phyloP scores from a whole-genome alignment of 2,888 invertebrate genomes.

The Megastigmus dorsalis region DNA sequence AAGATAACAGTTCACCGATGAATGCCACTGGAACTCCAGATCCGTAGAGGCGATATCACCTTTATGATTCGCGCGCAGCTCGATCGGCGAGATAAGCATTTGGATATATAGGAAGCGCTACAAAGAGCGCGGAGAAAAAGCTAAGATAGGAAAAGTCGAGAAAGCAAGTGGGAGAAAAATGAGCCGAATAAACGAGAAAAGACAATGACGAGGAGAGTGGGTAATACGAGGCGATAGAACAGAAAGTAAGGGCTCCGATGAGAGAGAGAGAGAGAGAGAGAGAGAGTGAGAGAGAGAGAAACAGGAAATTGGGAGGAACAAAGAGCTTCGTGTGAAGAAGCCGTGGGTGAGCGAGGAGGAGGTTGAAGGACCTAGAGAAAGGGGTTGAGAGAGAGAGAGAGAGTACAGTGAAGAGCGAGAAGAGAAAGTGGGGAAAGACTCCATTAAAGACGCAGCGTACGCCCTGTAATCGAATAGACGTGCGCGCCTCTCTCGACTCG shows the following conservation, averaged over 20 bases:
- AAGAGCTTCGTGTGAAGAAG: too few relatives aligned
- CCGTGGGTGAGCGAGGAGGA: too few relatives aligned
- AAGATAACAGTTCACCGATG: too few relatives aligned
- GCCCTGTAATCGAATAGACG: constrained; percentile 31
- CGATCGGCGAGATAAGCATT: too few relatives aligned
- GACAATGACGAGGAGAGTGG: background rate
- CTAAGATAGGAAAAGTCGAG: background rate
- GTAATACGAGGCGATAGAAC: constrained; percentile 8
- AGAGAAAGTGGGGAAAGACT: constrained; percentile 2
- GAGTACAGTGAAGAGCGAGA: background rate
- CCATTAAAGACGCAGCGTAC: constrained; percentile 33
- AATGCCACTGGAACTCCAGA: too few relatives aligned
- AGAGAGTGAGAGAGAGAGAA: background rate
- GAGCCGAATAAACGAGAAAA: background rate
- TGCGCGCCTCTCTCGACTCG: too few relatives aligned
- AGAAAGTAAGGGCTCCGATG: background rate
- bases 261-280: background rate
- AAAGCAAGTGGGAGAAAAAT: background rate
- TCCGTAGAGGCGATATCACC: too few relatives aligned
- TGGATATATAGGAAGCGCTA: too few relatives aligned
- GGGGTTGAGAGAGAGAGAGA: constrained; percentile 10
- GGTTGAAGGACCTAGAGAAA: constrained; percentile 30
- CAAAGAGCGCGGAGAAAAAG: background rate
- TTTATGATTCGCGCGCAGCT: too few relatives aligned
- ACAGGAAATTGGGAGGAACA: constrained; percentile 28